Evolutionary conservation across 2,113 vertebrate genomes (phyloP).

Genomic region (Tauraco erythrolophus): DNA sequence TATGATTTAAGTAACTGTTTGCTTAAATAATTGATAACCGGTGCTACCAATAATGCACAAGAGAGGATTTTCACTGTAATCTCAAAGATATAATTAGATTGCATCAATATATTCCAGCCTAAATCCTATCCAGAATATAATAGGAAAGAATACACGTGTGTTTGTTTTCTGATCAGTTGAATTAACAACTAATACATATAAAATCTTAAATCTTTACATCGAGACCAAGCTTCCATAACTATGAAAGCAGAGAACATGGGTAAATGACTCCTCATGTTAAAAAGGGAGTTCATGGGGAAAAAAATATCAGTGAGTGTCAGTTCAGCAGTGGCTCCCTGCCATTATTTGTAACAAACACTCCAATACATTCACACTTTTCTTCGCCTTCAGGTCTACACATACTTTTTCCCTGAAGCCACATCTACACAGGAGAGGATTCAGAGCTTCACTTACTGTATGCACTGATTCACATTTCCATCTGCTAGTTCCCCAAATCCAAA

Average conservation of each 20-base stretch:
- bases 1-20: neutral
- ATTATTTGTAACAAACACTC: neutral
- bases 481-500: neutral
- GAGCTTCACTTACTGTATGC: neutral
- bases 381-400: neutral
- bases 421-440: neutral
- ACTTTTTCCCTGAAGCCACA: neutral
- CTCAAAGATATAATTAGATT: neutral
- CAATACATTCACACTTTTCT: neutral
- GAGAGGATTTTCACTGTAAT: neutral
- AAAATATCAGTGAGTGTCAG: neutral
- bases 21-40: neutral
- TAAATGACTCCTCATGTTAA: neutral
- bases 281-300: neutral
- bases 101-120: neutral
- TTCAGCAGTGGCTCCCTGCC: neutral
- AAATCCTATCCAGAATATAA: neutral
- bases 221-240: neutral
- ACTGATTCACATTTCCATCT: neutral
- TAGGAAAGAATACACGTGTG: neutral
- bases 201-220: neutral
- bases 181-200: neutral
- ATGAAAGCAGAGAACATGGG: rapidly evolving
- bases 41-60: neutral
- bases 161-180: neutral